Base-by-base conservation (phyloP, 2,113 vertebrate species). In the Nibea albiflora region DNA sequence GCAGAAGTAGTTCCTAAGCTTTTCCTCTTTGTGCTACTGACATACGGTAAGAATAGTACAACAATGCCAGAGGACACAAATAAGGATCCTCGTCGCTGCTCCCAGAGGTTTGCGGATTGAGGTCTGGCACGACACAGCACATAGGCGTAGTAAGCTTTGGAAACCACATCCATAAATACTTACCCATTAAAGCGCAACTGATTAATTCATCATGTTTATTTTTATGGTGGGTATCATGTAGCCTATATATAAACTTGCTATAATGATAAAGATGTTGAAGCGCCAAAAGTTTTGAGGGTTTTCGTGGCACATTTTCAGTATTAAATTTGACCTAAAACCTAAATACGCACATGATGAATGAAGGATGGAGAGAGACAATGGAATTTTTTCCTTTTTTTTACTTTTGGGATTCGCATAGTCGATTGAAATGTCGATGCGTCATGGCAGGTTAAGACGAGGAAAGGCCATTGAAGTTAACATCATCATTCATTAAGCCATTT, bases 171-270 rank as follows among this genome's bases (percentile, higher is more conserved):
- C 80, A 87, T 62, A 83, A 89, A 87, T 79, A 83, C 67, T 79
- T 76, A 47, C 15, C 65, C 73, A 83, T 88, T 80, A 80, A 84
- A 81, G 76, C 70, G 77, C 35, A 78, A 50, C 56, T 81, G 74
- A 90, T 88, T 85, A 78, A 91, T 84, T 86, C 53, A 73, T 84
- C 63, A 78, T 85, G 69, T 86, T 88, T 79, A 77, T 90, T 84
- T 90, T 60, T 49, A 81, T 52, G 35, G 58, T 60, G 71, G 61
- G 84, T 85, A 62, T 64, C 78, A 75, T 63, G 20, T 52, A 58
- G 26, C 31, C 81, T 77, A 72, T 73, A 85, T 74, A 79, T 74
- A 80, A 54, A 70, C 61, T 28, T 39, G 53, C 42, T 49, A 74
- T 78, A 80, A 87, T 88, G 76, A 84, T 81, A 81, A 86, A 67